Evolutionary conservation across 1,140 invertebrate genomes (phyloP).

Genomic region (Zophobas morio): DNA sequence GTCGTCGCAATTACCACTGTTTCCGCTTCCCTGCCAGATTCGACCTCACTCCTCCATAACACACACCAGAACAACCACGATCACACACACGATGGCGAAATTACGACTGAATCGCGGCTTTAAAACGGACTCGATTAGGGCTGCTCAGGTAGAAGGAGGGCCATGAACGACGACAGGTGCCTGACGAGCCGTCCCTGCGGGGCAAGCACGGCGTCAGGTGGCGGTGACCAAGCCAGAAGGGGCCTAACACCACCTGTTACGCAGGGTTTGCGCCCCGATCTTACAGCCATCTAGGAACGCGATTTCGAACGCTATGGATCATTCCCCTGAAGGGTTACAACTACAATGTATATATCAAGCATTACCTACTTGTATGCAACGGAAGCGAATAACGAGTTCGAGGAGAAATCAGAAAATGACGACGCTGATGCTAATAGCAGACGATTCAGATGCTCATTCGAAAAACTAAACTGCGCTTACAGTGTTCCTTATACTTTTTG

Average conservation of each 20-base stretch:
- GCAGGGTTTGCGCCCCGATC: not conserved
- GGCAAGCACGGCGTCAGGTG: constrained; percentile 46
- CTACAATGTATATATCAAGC: no score
- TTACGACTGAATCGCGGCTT: constrained; percentile 20
- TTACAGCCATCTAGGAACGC: constrained; percentile 11
- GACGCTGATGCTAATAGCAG: no score
- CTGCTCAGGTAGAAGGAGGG: constrained; percentile 33
- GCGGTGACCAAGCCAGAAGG: constrained; percentile 10
- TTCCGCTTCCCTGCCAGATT: not conserved
- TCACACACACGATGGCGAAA: constrained; percentile 20
- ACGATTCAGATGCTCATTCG: no score
- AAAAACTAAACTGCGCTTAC: no score
- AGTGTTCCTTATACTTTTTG: no score
- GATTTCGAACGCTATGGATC: constrained; percentile 27
- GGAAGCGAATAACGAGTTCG: no score
- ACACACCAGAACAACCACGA: not conserved
- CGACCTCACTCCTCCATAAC: constrained; percentile 11
- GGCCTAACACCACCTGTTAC: constrained; percentile 44
- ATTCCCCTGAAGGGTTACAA: not conserved
- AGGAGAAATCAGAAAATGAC: no score
- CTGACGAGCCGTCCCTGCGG: constrained; percentile 43
- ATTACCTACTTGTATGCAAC: no score
- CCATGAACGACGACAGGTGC: constrained; percentile 43
- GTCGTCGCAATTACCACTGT: constrained; percentile 2
- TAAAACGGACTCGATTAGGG: not conserved